Percentiles rank a stretch among this genome's conserved stretches.
Conservation (phyloP, 2,888 invertebrate species). For the Noctua janthe region DNA sequence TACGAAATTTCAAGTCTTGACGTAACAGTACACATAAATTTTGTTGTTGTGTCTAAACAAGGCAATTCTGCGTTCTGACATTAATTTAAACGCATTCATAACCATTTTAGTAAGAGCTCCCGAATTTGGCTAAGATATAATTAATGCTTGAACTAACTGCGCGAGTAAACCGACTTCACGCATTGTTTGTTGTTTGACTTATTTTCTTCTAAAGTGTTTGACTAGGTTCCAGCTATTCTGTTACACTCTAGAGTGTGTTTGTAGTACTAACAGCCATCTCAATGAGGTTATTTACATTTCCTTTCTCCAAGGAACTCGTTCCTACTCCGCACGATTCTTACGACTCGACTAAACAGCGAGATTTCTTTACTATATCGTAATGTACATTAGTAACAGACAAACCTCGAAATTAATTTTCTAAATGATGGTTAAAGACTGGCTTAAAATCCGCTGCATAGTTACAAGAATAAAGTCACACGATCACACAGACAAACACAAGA, state of each 20-base stretch:
- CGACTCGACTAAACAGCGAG: neutral
- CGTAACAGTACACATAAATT: slow-evolving; percentile 70
- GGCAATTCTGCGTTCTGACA: slow-evolving; percentile 79
- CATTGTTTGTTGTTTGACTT: slow-evolving; percentile 47
- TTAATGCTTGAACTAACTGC: slow-evolving; percentile 55
- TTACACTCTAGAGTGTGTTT: slow-evolving; percentile 27
- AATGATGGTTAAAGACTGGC: neutral
- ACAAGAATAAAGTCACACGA: neutral
- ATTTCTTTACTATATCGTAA: neutral
- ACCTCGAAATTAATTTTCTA: neutral
- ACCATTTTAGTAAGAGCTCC: slow-evolving; percentile 64
- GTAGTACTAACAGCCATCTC: neutral
- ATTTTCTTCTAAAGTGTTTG: slow-evolving; percentile 45
- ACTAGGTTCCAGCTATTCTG: slow-evolving; percentile 16
- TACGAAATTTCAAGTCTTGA: slow-evolving; percentile 55
- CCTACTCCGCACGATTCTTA: neutral
- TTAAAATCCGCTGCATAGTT: neutral
- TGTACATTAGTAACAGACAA: neutral
- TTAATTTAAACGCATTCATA: slow-evolving; percentile 77
- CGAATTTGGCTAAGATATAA: slow-evolving; percentile 64
- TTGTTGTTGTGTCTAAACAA: slow-evolving; percentile 70
- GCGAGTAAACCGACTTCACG: slow-evolving; percentile 33
- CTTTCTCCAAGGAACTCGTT: neutral
- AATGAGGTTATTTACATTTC: slow-evolving; percentile 24
- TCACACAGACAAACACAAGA: neutral